Evolutionary conservation across 2,113 vertebrate species (phyloP), one percentile per base, ranked within the genome.

Genomic region (Brachyhypopomus gauderio): DNA sequence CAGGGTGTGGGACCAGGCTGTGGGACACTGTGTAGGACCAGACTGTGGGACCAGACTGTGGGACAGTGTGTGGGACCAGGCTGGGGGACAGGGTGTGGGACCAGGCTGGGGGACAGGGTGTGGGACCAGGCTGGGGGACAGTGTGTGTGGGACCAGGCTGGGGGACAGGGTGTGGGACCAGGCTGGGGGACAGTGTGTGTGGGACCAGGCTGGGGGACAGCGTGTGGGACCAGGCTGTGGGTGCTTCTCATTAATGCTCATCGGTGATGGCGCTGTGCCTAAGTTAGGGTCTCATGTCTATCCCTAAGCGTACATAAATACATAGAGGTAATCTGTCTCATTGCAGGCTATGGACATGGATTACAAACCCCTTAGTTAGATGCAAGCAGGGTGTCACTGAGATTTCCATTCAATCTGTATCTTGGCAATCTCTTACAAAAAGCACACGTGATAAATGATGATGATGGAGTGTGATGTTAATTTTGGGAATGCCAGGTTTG

Each of bases 221-320:
- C 0, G 34, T 69, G 27, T 79, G 79, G 36, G 78, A 75, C 87
- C 80, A 34, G 78, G 78, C 86, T 87, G 84, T 86, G 88, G 88
- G 85, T 89, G 77, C 76, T 89, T 85, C 27, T 85, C 89, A 67
- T 85, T 90, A 78, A 87, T 86, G 62, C 60, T 88, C 59, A 17
- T 25, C 38, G 63, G 17, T 22, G n/a, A 77, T 25, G 17, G 45
- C 48, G 67, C 17, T 52, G 38, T 48, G 23, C 19, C 27, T 48
- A 16, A 62, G 78, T 60, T 48, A 72, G 45, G 30, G 67, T 72
- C 63, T 8, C 41, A 41, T 9, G 9, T 41, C 41, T 41, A 5
- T 41, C 41, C 3, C 4, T n/a, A 30, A 30, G 30, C 1, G 30
- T 30, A 30, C 30, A 60, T 73, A 72, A 72, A 80, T 59, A 30